phyloP scores from a whole-genome alignment of 1,140 invertebrate genomes.

The Pogonomyrmex californicus region DNA sequence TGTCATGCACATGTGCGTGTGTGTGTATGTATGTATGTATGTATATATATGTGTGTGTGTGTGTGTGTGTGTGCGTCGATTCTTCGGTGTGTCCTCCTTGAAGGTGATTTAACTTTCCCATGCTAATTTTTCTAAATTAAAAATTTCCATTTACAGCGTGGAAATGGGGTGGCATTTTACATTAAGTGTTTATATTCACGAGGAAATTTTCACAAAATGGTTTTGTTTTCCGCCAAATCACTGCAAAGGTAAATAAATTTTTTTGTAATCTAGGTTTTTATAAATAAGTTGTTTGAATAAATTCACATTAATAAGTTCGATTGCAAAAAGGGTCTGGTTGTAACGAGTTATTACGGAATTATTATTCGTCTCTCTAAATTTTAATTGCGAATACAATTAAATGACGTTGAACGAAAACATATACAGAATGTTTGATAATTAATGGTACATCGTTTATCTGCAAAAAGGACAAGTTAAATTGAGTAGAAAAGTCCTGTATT shows the following conservation, averaged over 20 bases:
- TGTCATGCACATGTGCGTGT: neutral
- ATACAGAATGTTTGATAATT: too few relatives aligned
- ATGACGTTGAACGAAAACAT: neutral
- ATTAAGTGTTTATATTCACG: neutral
- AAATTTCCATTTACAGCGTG: too few relatives aligned
- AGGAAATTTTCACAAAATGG: neutral
- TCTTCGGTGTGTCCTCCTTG: constrained; percentile 1
- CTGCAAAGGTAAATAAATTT: too few relatives aligned
- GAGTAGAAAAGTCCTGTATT: too few relatives aligned
- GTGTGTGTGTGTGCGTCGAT: neutral
- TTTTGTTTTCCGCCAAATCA: neutral
- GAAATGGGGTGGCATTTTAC: neutral
- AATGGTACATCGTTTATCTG: too few relatives aligned
- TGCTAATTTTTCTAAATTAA: constrained; percentile 6
- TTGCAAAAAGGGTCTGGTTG: neutral
- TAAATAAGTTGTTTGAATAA: neutral
- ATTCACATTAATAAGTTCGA: constrained; percentile 14
- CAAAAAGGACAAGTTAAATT: too few relatives aligned
- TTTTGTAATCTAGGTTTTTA: neutral
- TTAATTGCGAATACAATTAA: constrained; percentile 1
- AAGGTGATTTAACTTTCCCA: neutral
- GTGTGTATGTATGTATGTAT: too few relatives aligned
- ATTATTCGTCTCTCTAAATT: neutral
- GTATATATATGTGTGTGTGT: neutral
- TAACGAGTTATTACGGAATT: neutral